A percentile compares a stretch with the other conserved stretches of the same genome.
Evolutionary conservation across 1,140 invertebrate genomes (phyloP).

Genomic region (Zaprionus taronus): DNA sequence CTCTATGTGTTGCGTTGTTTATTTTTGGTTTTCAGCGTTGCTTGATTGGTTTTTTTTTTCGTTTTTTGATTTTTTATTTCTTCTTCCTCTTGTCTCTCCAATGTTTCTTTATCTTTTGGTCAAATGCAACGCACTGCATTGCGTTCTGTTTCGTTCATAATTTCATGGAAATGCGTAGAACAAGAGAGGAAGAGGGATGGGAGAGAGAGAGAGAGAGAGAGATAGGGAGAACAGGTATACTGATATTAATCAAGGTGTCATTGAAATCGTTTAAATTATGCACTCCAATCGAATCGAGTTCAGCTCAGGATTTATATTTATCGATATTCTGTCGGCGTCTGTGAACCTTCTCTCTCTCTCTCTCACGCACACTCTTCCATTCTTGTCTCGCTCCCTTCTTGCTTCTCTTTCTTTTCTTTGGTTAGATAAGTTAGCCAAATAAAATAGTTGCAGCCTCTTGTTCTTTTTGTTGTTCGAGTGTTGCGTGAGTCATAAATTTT

Average conservation of each 20-base stretch:
- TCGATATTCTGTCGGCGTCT: slow-evolving; percentile 63
- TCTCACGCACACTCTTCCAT: slow-evolving; percentile 15
- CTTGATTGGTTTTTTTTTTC: slow-evolving; percentile 73
- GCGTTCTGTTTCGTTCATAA: slow-evolving; percentile 76
- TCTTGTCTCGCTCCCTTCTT: background rate
- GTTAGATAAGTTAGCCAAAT: slow-evolving; percentile 50
- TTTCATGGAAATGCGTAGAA: slow-evolving; percentile 70
- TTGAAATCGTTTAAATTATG: slow-evolving; percentile 84
- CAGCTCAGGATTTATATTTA: slow-evolving; percentile 60
- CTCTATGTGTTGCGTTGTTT: slow-evolving; percentile 65
- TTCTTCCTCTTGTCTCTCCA: slow-evolving; percentile 29
- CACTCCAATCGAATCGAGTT: slow-evolving; percentile 49
- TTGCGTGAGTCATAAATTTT: slow-evolving; percentile 74
- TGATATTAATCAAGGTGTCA: slow-evolving; percentile 84
- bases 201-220: background rate
- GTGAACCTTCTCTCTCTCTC: slow-evolving; percentile 50
- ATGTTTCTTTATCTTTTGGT: slow-evolving; percentile 71
- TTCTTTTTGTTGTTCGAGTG: slow-evolving; percentile 29
- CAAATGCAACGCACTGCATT: slow-evolving; percentile 68
- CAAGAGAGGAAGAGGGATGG: background rate
- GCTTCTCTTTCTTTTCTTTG: slow-evolving; percentile 22
- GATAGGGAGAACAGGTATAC: slow-evolving; percentile 38
- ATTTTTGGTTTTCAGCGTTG: slow-evolving; percentile 79
- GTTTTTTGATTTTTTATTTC: slow-evolving; percentile 54
- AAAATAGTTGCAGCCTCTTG: slow-evolving; percentile 51